Evolutionary conservation across 2,888 invertebrate genomes (phyloP), one percentile per base, ranked within the genome.

Genomic region (Acanthococcus lagerstroemiae): DNA sequence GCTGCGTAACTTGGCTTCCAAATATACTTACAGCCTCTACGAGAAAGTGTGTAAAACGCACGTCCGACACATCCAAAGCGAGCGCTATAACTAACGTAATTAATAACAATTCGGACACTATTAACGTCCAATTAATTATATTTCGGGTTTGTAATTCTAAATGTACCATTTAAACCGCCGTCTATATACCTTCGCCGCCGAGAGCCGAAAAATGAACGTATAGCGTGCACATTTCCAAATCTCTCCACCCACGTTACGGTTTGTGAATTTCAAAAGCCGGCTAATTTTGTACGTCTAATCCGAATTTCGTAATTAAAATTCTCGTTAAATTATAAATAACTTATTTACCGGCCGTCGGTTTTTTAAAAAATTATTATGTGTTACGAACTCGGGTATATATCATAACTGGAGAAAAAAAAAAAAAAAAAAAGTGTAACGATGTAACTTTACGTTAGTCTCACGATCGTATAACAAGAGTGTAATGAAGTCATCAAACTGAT

Each of bases 401-500:
- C 22, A 24, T 24, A 19, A 22, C 4, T 6, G 52, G 24, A 52
- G 4, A 5, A 44, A 44, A 25, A 55, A 57, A 57, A 57, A 57
- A 44, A 21, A 21, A 44, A 21, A 57, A 30, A 57, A 44, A 57
- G 37, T 57, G 17, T 44, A 57, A 30, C 44, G 37, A 45, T 45
- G 46, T 45, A 45, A 45, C 46, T 19, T 37, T 15, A 7, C 24
- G 5, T n/a, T n/a, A n/a, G 22, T 57, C 37, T 57, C 57, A 57
- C 57, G 57, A 56, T 21, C 37, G 22, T 22, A n/a, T 25, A 22
- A 54, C 25, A 30, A 37, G 30, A 56, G 26, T 44, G 37, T 17
- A 44, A 57, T 57, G 57, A 57, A 57, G 57, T 24, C 57, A 57
- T 57, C 57, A 57, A 57, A 37, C 44, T 44, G 21, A 57, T 57